Evolutionary conservation across 1,140 invertebrate species (phyloP), one percentile per base, ranked within the genome.

Genomic region (Latrodectus geometricus): DNA sequence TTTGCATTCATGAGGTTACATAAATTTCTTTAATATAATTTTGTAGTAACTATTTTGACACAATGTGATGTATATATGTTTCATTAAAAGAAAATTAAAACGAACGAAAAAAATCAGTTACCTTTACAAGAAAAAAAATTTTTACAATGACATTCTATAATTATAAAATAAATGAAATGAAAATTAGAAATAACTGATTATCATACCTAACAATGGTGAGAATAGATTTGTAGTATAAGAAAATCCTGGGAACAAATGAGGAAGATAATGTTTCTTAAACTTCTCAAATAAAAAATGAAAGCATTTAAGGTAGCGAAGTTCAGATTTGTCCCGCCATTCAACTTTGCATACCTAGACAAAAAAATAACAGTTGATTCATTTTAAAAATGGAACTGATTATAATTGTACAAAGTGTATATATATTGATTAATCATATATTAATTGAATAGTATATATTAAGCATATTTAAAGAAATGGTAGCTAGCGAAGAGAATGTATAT

Each of bases 281-380:
- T 95, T 95, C 90, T 98, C 95, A 90, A 99, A 94, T 80, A 99
- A 92, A 92, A 98, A 99, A 68, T 95, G 94, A 92, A 99, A 98
- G 88, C 95, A 94, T 90, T 94, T 94, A 86, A 95, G 94, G 90
- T 96, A 96, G 83, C 87, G 88, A 20, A 94, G 92, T 8, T 94
- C 93, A 50, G 93, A 93, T 91, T 95, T 95, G 89, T 98, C 97
- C 88, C 95, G 94, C 97, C 97, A 99, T 90, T 97, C 95, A 82
- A 99, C 93, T 92, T 96, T 96, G 3, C 95, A 94, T 7, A 97
- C 94, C 89, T 96, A 93, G 11, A 78, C 65, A 89, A 89, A 54
- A 35, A 35, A 35, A 35, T n/a, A 35, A 35, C 35, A 35, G 35
- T 35, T 35, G 1, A 35, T 35, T 35, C 5, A 35, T 35, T n/a